phyloP scores from a whole-genome alignment of 2,113 vertebrate species.

The Xenus cinereus region DNA sequence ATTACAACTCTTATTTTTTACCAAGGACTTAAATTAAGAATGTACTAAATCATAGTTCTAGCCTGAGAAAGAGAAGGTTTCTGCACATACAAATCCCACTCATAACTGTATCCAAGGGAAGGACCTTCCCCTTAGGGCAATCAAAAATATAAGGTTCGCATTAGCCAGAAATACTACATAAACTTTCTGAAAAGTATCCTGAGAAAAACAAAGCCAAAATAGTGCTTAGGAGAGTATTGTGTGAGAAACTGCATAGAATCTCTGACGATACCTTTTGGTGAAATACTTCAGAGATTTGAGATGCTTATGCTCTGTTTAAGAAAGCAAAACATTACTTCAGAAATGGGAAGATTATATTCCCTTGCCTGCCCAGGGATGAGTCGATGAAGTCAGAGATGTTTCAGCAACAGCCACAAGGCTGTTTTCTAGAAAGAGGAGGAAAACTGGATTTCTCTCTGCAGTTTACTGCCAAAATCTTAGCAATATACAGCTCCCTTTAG shows the following conservation, averaged over 20 bases:
- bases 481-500: background rate
- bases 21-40: background rate
- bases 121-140: background rate
- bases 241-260: background rate
- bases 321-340: background rate
- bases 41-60: background rate
- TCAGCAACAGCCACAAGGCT: background rate
- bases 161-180: background rate
- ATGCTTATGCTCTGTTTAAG: background rate
- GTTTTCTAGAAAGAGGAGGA: background rate
- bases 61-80: background rate
- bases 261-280: background rate
- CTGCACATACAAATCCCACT: background rate
- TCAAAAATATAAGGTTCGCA: background rate
- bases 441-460: background rate
- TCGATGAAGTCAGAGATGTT: background rate
- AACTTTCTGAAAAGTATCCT: background rate
- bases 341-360: background rate
- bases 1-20: background rate
- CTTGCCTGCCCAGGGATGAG: background rate
- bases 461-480: background rate
- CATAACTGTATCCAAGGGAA: background rate
- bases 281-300: background rate
- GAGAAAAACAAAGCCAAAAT: background rate
- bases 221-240: background rate